A percentile compares a stretch with the other conserved stretches of the same genome.
Conservation (phyloP, 92 coral and sea anemone species). For the Phenganax subtilis region DNA sequence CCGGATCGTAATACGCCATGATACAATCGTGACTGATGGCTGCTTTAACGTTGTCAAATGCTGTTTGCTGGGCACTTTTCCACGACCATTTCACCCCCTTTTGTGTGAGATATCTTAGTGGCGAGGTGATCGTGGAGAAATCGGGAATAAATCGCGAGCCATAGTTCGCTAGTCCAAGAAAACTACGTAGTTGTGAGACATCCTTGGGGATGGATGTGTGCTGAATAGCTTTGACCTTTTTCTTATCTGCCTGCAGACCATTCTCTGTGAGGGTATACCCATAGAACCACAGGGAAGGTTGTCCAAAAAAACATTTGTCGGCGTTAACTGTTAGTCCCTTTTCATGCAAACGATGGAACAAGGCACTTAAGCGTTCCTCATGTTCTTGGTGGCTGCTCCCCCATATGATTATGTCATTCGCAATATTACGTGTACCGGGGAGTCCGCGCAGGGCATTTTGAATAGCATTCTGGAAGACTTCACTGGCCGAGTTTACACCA, state of each 20-base stretch:
- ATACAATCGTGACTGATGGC: not conserved
- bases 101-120: not conserved
- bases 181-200: conserved; percentile 18
- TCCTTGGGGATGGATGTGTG: not conserved
- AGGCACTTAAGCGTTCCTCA: conserved; percentile 2
- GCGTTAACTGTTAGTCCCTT: conserved; percentile 20
- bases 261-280: conserved; percentile 17
- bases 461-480: conserved; percentile 35
- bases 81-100: not conserved
- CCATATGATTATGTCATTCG: conserved; percentile 33
- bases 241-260: conserved; percentile 21
- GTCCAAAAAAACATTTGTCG: conserved; percentile 13
- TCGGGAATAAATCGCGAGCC: not conserved
- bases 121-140: conserved; percentile 1
- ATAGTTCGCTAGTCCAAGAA: conserved; percentile 13
- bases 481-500: conserved; percentile 29
- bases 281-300: conserved; percentile 35
- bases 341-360: not conserved
- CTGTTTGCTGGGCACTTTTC: not conserved
- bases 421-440: conserved; percentile 44
- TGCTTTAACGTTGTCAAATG: conserved; percentile 5
- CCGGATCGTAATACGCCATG: not conserved
- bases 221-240: conserved; percentile 5
- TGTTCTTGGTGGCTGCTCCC: conserved; percentile 38
- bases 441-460: conserved; percentile 43